Percentiles rank a stretch among this genome's conserved stretches.
phyloP scores from a whole-genome alignment of 2,113 vertebrate species.

The Australoheros scitulus region DNA sequence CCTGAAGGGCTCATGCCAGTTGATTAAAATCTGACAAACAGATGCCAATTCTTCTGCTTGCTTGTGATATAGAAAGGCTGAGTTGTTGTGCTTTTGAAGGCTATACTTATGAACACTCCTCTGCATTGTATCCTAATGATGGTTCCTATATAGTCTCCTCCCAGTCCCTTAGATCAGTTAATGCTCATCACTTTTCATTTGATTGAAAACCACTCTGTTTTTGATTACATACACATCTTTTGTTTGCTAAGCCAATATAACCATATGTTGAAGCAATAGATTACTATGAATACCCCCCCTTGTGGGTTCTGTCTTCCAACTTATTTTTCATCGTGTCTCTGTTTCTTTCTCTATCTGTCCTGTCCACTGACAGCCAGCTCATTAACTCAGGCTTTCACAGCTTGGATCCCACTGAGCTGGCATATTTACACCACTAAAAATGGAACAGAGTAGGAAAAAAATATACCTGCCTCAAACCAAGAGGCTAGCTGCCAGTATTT shows the following conservation, averaged over 20 bases:
- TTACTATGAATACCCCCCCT: slow-evolving; percentile 16
- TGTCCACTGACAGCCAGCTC: slow-evolving; percentile 46
- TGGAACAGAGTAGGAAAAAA: slow-evolving; percentile 33
- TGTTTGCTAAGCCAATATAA: slow-evolving; percentile 8
- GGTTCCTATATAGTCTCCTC: not conserved
- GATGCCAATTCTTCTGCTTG: not conserved
- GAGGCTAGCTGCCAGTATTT: slow-evolving; percentile 7
- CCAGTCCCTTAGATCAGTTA: not conserved
- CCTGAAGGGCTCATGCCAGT: not conserved
- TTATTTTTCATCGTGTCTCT: slow-evolving; percentile 16
- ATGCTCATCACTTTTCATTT: slow-evolving; percentile 10
- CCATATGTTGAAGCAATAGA: slow-evolving; percentile 32
- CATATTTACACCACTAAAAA: slow-evolving; percentile 54
- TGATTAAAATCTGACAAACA: slow-evolving; percentile 11
- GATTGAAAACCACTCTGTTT: slow-evolving; percentile 30
- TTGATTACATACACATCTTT: slow-evolving; percentile 35
- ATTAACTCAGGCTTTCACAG: slow-evolving; percentile 51
- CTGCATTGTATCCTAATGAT: not conserved
- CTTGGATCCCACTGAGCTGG: slow-evolving; percentile 31
- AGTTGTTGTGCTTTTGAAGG: not conserved
- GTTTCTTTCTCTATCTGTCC: slow-evolving; percentile 4
- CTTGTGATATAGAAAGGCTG: not conserved
- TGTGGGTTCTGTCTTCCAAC: not conserved
- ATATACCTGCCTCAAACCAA: slow-evolving; percentile 9
- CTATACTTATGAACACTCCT: not conserved